These are phyloP conservation scores for Melanchra persicariae DNA, from an alignment of 2,888 invertebrate genomes.

Conservation along the genomic window DNA sequence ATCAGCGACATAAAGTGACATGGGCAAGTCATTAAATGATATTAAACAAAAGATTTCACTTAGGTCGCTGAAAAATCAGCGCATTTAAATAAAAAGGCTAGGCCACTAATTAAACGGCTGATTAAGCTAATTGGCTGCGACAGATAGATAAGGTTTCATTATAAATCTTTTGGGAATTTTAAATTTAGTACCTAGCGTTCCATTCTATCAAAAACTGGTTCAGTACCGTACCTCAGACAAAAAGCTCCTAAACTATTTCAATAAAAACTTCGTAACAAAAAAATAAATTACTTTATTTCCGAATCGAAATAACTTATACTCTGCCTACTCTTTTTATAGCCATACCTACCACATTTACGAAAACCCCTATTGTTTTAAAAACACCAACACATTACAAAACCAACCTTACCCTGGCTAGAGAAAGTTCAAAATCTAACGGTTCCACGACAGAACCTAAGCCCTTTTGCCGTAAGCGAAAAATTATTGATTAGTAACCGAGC, in stretches of 20 bases:
- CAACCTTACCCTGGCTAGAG: fast-evolving
- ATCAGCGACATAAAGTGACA: no score
- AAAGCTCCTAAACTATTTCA: no score
- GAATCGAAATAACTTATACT: slow-evolving; percentile 3
- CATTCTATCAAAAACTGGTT: not conserved
- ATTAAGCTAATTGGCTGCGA: no score
- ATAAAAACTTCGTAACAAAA: not conserved
- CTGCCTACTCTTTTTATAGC: slow-evolving; percentile 23
- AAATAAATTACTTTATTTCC: slow-evolving; percentile 2
- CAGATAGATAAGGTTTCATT: no score
- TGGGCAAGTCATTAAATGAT: no score
- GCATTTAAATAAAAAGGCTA: no score
- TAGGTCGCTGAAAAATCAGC: no score
- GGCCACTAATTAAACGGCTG: no score
- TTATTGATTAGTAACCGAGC: slow-evolving; percentile 85
- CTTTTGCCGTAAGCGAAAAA: slow-evolving; percentile 58
- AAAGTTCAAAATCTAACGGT: slow-evolving; percentile 30
- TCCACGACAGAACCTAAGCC: slow-evolving; percentile 45
- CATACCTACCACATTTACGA: slow-evolving; percentile 9
- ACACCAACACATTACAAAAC: not conserved
- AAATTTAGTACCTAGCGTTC: no score
- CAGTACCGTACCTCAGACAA: not conserved
- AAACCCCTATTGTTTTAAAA: slow-evolving; percentile 45
- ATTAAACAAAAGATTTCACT: no score
- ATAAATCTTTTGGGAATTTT: no score